phyloP scores from a whole-genome alignment of 2,113 vertebrate species.

The Brachypteracias leptosomus region DNA sequence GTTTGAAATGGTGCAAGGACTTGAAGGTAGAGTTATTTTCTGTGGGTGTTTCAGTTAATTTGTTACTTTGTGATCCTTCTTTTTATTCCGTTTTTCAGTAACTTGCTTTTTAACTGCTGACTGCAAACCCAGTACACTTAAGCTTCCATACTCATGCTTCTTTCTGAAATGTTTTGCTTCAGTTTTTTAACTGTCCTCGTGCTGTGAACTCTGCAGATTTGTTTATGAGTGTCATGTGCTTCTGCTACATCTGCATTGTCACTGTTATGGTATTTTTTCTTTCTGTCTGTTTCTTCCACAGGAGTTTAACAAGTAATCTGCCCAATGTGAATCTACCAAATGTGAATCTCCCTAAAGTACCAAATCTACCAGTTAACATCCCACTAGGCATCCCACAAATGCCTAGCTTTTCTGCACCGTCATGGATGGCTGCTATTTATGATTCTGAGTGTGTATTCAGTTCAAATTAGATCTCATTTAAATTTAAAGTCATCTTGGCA shows the following conservation, averaged over 20 bases:
- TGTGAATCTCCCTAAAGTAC: conserved; percentile 99
- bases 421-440: conserved; percentile 98
- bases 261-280: conserved; percentile 99
- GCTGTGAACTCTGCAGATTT: conserved; percentile 73
- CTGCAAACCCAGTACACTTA: conserved; percentile 9
- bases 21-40: conserved; percentile 28
- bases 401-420: conserved; percentile 99
- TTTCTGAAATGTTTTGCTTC: conserved; percentile 69
- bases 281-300: conserved; percentile 99
- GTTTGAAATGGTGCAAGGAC: conserved; percentile 49
- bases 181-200: conserved; percentile 66
- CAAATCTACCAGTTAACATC: conserved; percentile 99
- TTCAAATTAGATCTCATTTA: conserved; percentile 91
- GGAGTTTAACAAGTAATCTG: conserved; percentile 98
- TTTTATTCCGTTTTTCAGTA: background rate
- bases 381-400: conserved; percentile 99
- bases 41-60: conserved; percentile 40
- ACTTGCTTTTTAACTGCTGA: conserved; percentile 32
- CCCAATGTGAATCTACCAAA: conserved; percentile 99
- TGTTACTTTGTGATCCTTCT: conserved; percentile 31
- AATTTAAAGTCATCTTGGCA: conserved; percentile 89
- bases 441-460: conserved; percentile 99
- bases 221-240: conserved; percentile 85
- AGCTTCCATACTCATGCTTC: conserved; percentile 71
- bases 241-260: conserved; percentile 92